These are phyloP conservation scores for Darevskia mixta DNA, from an alignment of 2,797 vertebrate genomes.

Conservation along the genomic window DNA sequence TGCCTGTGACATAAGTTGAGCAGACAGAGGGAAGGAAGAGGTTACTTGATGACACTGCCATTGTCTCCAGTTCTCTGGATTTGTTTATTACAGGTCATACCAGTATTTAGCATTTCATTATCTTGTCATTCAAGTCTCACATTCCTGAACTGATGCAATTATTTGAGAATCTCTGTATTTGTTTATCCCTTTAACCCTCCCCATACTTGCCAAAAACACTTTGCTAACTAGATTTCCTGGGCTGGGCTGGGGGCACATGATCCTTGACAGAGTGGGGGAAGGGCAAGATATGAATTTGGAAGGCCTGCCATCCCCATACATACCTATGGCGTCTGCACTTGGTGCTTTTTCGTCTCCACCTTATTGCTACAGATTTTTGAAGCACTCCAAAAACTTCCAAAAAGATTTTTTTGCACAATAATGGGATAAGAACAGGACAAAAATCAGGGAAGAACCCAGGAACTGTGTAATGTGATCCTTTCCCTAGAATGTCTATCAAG, in stretches of 20 bases:
- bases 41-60: background rate
- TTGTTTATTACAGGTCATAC: conserved; percentile 8
- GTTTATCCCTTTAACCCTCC: background rate
- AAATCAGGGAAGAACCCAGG: background rate
- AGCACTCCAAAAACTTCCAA: background rate
- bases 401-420: background rate
- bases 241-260: background rate
- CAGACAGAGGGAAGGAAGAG: background rate
- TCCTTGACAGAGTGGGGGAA: background rate
- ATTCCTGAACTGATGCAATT: conserved; percentile 2
- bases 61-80: background rate
- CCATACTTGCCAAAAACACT: background rate
- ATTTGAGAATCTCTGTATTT: background rate
- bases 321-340: background rate
- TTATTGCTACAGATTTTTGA: background rate
- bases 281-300: background rate
- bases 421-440: background rate
- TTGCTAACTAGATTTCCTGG: background rate
- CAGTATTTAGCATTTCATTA: background rate
- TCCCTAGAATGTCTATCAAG: background rate
- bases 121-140: conserved; percentile 1
- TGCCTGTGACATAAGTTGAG: background rate
- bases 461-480: background rate
- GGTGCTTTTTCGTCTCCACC: too few relatives aligned
- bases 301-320: too few relatives aligned